Conservation (phyloP, 2,797 vertebrate genomes). For the Apodemus agrarius region DNA sequence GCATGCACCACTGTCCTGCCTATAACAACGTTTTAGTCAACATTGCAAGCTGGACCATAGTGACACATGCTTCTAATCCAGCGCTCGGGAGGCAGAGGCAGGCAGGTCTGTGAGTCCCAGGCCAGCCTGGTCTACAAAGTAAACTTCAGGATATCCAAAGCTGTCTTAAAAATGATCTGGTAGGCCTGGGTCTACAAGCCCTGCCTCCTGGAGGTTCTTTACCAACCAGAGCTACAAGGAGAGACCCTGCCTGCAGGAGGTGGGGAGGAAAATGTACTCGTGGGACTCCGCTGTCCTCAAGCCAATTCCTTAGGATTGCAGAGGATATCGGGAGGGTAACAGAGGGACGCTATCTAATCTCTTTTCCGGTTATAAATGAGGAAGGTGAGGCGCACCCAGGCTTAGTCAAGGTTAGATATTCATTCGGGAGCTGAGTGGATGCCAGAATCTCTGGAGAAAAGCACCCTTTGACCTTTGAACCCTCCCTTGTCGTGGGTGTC, state of each 20-base stretch:
- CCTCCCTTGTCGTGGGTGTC: neutral
- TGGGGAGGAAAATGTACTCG: neutral
- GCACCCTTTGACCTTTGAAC: constrained; percentile 53
- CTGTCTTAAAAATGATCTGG: neutral
- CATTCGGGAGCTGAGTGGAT: neutral
- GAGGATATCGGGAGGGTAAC: constrained; percentile 33
- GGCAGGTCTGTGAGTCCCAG: neutral
- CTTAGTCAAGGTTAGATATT: constrained; percentile 32
- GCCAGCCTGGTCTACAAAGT: neutral
- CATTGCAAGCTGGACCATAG: no score
- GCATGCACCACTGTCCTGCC: neutral
- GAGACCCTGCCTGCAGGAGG: neutral
- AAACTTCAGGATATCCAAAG: neutral
- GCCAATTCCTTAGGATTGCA: constrained; percentile 31
- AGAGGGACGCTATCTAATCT: constrained; percentile 55
- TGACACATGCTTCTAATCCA: neutral
- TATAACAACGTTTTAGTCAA: neutral
- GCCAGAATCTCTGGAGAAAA: neutral
- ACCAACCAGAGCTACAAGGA: neutral
- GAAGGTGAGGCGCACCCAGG: constrained; percentile 45
- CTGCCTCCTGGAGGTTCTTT: neutral
- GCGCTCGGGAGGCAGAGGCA: neutral
- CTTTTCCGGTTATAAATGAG: constrained; percentile 50
- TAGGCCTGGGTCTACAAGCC: neutral
- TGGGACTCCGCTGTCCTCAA: neutral